A percentile compares a stretch with the other conserved stretches of the same genome.
These are phyloP conservation scores for Drosophila buzzatii DNA, from an alignment of 2,888 invertebrate genomes.

Conservation along the genomic window DNA sequence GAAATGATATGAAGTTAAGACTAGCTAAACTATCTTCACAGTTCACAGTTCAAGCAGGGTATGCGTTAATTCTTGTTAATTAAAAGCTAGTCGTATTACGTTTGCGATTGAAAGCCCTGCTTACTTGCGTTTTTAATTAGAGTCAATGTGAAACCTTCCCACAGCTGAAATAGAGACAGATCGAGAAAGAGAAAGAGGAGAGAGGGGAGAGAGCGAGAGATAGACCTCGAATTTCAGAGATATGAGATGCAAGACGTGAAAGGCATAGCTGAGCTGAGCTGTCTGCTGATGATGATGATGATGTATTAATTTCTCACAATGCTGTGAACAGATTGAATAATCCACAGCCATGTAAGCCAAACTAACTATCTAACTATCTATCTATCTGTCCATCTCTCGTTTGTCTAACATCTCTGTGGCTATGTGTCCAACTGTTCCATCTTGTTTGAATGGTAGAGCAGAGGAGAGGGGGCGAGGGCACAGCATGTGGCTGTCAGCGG, in stretches of 20 bases:
- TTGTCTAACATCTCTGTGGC: conserved; percentile 12
- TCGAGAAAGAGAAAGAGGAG: neutral
- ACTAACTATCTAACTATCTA: conserved; percentile 26
- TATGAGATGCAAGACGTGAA: conserved; percentile 33
- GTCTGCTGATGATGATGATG: conserved; percentile 51
- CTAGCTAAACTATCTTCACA: too few species aligned
- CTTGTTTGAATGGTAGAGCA: neutral
- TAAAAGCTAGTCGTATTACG: neutral
- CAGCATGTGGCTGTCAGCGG: conserved; percentile 78
- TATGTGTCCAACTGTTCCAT: neutral
- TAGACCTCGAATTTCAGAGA: conserved; percentile 8
- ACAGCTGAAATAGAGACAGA: conserved; percentile 15
- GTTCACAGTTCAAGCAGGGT: neutral
- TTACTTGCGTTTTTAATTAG: conserved; percentile 53
- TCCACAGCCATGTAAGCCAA: conserved; percentile 46
- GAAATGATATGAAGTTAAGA: neutral
- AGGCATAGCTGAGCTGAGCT: conserved; percentile 57
- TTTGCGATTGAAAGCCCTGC: conserved; percentile 11
- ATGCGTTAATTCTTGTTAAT: neutral
- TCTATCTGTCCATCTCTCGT: conserved; percentile 20
- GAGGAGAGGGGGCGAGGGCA: conserved; percentile 10
- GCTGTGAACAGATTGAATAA: conserved; percentile 72
- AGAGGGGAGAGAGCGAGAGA: neutral
- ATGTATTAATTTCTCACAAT: conserved; percentile 78
- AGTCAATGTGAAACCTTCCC: conserved; percentile 44